These are phyloP conservation scores for Noctua janthe DNA, from an alignment of 2,888 invertebrate species.

Conservation along the genomic window DNA sequence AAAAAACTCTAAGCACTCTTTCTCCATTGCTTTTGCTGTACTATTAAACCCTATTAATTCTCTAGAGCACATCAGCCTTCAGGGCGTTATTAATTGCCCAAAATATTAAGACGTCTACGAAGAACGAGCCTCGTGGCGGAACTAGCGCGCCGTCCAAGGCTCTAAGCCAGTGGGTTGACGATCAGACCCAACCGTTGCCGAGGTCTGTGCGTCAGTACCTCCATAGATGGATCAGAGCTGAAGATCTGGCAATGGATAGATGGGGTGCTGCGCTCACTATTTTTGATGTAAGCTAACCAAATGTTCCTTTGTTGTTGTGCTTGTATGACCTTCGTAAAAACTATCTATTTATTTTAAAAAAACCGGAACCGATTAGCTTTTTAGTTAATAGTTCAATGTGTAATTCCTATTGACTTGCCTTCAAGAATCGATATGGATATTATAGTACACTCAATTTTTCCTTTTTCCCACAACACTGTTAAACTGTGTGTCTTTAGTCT, in stretches of 20 bases:
- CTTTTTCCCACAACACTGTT: no score
- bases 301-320: background rate
- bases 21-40: background rate
- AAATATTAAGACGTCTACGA: conserved; percentile 48
- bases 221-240: conserved; percentile 83
- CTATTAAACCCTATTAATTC: background rate
- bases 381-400: no score
- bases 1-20: background rate
- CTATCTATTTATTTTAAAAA: background rate
- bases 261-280: conserved; percentile 82
- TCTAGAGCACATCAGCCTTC: conserved; percentile 78
- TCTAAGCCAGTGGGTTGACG: conserved; percentile 77
- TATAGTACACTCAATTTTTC: no score
- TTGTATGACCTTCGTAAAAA: background rate
- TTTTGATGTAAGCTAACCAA: conserved; percentile 77
- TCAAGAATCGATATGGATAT: no score
- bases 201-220: conserved; percentile 82
- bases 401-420: no score
- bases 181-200: conserved; percentile 85
- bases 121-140: conserved; percentile 53
- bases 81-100: conserved; percentile 60
- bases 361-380: conserved; percentile 27
- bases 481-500: no score
- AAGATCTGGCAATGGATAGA: conserved; percentile 78
- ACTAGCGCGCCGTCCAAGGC: background rate